These are phyloP conservation scores for Oxyura jamaicensis DNA, from an alignment of 2,113 vertebrate species.

Conservation along the genomic window DNA sequence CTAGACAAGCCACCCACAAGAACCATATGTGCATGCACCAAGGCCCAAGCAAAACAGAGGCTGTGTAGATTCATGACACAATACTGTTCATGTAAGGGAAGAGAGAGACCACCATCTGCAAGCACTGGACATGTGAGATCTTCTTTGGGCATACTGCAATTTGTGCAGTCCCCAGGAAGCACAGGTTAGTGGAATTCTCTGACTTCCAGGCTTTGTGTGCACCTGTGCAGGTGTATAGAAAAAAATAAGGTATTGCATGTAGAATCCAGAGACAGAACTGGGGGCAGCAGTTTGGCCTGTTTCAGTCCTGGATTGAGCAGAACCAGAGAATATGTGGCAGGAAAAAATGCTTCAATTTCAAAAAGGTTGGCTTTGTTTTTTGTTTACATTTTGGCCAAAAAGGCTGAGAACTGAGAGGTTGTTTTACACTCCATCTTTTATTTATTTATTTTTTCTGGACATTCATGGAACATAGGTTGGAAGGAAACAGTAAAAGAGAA, in stretches of 20 bases:
- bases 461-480: neutral
- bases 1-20: neutral
- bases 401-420: neutral
- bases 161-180: neutral
- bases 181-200: neutral
- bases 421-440: neutral
- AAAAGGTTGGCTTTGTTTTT: neutral
- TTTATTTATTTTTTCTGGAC: neutral
- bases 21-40: accelerated
- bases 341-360: neutral
- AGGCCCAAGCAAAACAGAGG: neutral
- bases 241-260: neutral
- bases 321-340: neutral
- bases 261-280: neutral
- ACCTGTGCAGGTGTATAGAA: neutral
- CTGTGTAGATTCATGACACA: neutral
- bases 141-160: neutral
- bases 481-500: neutral
- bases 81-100: neutral
- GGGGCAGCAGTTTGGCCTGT: neutral
- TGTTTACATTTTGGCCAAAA: neutral
- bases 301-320: neutral
- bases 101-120: neutral
- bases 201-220: neutral
- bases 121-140: neutral